phyloP scores from a whole-genome alignment of 2,113 vertebrate genomes.

The Odocoileus virginianus region DNA sequence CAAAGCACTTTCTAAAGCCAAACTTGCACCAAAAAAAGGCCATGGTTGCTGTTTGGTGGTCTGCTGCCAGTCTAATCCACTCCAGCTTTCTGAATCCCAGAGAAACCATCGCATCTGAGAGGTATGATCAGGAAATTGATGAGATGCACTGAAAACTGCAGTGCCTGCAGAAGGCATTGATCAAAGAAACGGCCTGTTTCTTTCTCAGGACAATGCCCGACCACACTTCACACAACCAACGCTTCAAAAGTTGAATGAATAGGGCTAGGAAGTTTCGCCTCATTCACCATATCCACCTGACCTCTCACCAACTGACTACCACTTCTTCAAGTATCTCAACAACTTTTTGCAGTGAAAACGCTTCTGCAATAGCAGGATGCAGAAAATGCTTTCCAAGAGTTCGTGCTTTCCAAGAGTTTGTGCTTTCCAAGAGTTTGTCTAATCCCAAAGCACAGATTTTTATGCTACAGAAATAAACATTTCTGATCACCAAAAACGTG shows the following conservation, averaged over 20 bases:
- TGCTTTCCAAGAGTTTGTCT: not conserved
- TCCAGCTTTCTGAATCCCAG: not conserved
- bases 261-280: not conserved
- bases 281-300: not conserved
- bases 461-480: not conserved
- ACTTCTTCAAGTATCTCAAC: not conserved
- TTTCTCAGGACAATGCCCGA: not conserved
- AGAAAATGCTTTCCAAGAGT: not conserved
- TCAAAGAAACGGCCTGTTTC: not conserved
- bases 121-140: not conserved
- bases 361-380: not conserved
- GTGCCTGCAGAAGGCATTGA: not conserved
- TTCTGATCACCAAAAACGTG: not conserved
- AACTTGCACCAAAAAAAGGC: not conserved
- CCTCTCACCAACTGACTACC: not conserved
- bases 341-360: rapidly evolving
- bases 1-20: not conserved
- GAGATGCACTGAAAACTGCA: not conserved
- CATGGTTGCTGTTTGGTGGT: not conserved
- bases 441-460: not conserved
- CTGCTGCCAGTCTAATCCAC: not conserved
- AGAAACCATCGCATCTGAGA: not conserved
- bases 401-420: too few relatives aligned
- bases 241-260: not conserved
- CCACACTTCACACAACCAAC: not conserved